Evolutionary conservation across 2,797 vertebrate species (phyloP).

Genomic region (Decapterus maruadsi): DNA sequence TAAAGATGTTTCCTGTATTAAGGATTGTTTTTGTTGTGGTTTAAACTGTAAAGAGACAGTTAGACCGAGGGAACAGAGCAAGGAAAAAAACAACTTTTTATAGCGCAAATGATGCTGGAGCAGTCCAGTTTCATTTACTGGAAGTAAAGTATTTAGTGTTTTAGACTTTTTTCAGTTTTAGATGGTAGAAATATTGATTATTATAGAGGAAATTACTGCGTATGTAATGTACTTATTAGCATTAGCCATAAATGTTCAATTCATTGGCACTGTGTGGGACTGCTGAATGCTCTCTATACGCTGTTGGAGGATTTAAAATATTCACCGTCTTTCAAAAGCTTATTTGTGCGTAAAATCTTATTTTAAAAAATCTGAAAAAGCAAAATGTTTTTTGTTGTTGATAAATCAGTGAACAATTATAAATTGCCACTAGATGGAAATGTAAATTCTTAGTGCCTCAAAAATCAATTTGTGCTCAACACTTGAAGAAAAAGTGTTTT

Average conservation of each 20-base stretch:
- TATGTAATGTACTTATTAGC: no score
- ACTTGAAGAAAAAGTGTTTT: background rate
- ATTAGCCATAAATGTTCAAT: background rate
- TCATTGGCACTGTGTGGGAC: background rate
- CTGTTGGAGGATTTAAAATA: background rate
- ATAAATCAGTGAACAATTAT: background rate
- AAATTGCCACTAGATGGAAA: background rate
- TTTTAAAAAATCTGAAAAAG: background rate
- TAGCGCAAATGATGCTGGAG: background rate
- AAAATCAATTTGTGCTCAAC: background rate
- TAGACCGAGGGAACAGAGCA: background rate
- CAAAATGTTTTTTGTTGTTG: background rate
- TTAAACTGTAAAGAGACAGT: slow-evolving; percentile 25
- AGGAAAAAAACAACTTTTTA: slow-evolving; percentile 22
- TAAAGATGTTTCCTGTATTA: slow-evolving; percentile 39
- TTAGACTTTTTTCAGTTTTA: background rate
- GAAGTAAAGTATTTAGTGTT: background rate
- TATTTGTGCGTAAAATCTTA: background rate
- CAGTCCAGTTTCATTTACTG: background rate
- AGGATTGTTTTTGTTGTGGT: slow-evolving; percentile 27
- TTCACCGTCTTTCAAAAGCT: background rate
- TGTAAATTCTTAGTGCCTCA: background rate
- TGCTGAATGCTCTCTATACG: background rate
- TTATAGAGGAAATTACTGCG: background rate
- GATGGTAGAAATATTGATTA: background rate